phyloP scores from a whole-genome alignment of 2,797 vertebrate species.

The Octomys mimax region DNA sequence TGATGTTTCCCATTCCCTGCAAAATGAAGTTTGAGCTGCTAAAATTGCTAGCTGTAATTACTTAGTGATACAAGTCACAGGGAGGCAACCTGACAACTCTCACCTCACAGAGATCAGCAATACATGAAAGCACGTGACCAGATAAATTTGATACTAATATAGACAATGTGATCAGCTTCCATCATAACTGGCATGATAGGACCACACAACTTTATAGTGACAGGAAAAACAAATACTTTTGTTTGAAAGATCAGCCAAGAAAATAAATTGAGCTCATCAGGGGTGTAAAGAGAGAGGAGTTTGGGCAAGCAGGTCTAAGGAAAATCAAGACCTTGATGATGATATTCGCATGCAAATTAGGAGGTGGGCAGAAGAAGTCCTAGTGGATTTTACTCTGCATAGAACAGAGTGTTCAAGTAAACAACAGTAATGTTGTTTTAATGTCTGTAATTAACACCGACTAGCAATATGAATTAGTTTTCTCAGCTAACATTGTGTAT shows the following conservation, averaged over 20 bases:
- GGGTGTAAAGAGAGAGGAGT: slow-evolving; percentile 57
- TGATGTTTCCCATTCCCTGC: slow-evolving; percentile 78
- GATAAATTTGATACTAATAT: slow-evolving; percentile 73
- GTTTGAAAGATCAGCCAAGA: slow-evolving; percentile 80
- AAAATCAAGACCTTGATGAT: slow-evolving; percentile 67
- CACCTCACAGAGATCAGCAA: slow-evolving; percentile 62
- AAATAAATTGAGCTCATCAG: slow-evolving; percentile 73
- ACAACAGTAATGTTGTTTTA: slow-evolving; percentile 76
- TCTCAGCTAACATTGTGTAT: slow-evolving; percentile 69
- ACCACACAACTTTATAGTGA: slow-evolving; percentile 79
- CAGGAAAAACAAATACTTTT: slow-evolving; percentile 74
- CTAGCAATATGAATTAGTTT: slow-evolving; percentile 74
- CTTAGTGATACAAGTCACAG: slow-evolving; percentile 34
- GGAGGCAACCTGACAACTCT: slow-evolving; percentile 64
- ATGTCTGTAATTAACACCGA: slow-evolving; percentile 69
- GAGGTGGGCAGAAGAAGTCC: slow-evolving; percentile 62
- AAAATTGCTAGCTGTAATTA: slow-evolving; percentile 75
- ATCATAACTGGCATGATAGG: slow-evolving; percentile 77
- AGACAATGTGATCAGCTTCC: slow-evolving; percentile 69
- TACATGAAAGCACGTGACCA: slow-evolving; percentile 70
- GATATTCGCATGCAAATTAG: slow-evolving; percentile 53
- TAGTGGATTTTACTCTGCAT: slow-evolving; percentile 60
- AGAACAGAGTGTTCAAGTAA: slow-evolving; percentile 79
- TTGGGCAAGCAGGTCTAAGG: slow-evolving; percentile 59
- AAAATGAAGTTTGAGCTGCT: slow-evolving; percentile 79